Evolutionary conservation across 2,113 vertebrate species (phyloP), one percentile per base, ranked within the genome.

Genomic region (Equus quagga): DNA sequence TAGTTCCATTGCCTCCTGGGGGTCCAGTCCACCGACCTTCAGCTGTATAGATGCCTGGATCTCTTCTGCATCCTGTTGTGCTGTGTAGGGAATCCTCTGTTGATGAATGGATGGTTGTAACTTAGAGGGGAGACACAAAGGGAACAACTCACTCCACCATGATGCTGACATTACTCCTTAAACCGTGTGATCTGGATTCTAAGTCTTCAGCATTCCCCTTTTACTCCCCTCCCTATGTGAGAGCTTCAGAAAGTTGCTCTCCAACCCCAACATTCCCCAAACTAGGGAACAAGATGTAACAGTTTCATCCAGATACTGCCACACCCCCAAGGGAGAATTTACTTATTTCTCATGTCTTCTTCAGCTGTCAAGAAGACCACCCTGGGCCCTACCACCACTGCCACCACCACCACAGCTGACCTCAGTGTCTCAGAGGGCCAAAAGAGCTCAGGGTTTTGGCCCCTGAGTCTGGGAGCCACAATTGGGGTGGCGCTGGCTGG

Each of bases 391-490:
- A 33, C 46, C 46, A 10, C 49, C 23, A 6, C 6, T 23, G 51
- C 14, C 5, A 14, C 24, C 56, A 14, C 2, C 13, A 76, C 73
- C 49, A 54, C 33, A 6, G 17, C 17, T 6, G 17, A 1, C 15
- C 3, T 49, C 28, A 0, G 4, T 4, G 31, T 6, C 81, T n/a
- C 24, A 1, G 3, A 28, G 3, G 2, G 1, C 7, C 6, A 21
- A 6, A 0, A 1, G 31, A 46, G 3, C 3, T 2, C 28, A 2
- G 8, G 0, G 1, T 7, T 72, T n/a, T 1, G 3, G 13, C 24
- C 5, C n/a, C n/a, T 82, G 41, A 26, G 19, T 62, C 46, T 14
- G 9, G 90, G 5, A 90, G 15, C 75, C 44, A 15, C 0, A 18
- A 11, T 90, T 0, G 91, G 84, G 5, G 19, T 91, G 72, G 58